Percentiles rank a stretch among this genome's conserved stretches.
phyloP scores from a whole-genome alignment of 2,113 vertebrate species.

The Phrynosoma blainvillii region DNA sequence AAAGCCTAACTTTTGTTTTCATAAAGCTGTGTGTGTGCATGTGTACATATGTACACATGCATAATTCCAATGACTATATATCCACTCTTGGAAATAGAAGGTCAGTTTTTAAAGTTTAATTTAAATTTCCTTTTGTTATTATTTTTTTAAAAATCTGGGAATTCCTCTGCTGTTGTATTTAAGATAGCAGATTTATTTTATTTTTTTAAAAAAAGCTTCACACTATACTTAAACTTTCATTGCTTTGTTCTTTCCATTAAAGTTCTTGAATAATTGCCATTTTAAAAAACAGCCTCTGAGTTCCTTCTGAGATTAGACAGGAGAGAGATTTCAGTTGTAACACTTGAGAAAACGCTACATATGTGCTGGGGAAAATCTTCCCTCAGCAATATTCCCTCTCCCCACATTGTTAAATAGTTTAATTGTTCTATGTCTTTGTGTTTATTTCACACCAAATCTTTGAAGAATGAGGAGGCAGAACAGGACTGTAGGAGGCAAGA shows the following conservation, averaged over 20 bases:
- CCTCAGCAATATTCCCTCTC: slow-evolving; percentile 46
- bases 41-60: background rate
- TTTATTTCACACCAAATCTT: slow-evolving; percentile 63
- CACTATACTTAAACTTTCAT: slow-evolving; percentile 24
- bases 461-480: slow-evolving; percentile 39
- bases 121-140: slow-evolving; percentile 28
- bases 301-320: slow-evolving; percentile 39
- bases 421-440: slow-evolving; percentile 57
- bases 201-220: background rate
- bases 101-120: slow-evolving; percentile 39
- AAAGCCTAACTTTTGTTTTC: background rate
- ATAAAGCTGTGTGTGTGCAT: too few species aligned
- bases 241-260: slow-evolving; percentile 39
- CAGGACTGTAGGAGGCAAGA: background rate
- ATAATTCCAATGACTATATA: background rate
- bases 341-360: slow-evolving; percentile 35
- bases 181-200: slow-evolving; percentile 8
- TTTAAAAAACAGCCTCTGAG: slow-evolving; percentile 28
- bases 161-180: slow-evolving; percentile 18
- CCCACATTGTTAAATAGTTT: slow-evolving; percentile 46
- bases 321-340: slow-evolving; percentile 47
- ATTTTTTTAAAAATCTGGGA: slow-evolving; percentile 24
- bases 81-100: slow-evolving; percentile 14
- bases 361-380: slow-evolving; percentile 24
- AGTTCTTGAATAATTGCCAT: slow-evolving; percentile 38